phyloP scores from a whole-genome alignment of 2,888 invertebrate species.

The Netelia inedita region DNA sequence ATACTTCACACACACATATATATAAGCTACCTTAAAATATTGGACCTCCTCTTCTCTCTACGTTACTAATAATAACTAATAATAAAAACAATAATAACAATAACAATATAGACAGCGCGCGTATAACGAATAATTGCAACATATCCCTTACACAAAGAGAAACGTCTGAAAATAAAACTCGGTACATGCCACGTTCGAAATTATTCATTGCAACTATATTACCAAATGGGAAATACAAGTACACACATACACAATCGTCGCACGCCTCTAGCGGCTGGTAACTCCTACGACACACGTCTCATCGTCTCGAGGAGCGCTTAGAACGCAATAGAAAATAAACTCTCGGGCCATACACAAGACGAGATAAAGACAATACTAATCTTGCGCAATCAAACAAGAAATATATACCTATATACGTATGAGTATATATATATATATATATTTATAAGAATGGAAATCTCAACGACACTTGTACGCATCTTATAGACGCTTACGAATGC shows the following conservation, averaged over 20 bases:
- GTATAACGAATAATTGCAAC: neutral
- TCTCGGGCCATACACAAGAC: neutral
- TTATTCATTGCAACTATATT: neutral
- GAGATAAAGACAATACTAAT: conserved; percentile 9
- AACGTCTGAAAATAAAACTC: too few species aligned
- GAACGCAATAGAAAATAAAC: conserved; percentile 45
- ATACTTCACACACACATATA: conserved; percentile 8
- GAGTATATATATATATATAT: neutral
- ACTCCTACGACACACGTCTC: neutral
- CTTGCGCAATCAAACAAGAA: conserved; percentile 37
- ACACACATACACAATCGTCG: neutral
- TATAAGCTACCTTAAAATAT: neutral
- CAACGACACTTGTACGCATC: conserved; percentile 12
- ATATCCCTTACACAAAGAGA: too few species aligned
- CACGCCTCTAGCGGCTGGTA: neutral
- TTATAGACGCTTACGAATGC: neutral
- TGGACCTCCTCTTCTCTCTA: neutral
- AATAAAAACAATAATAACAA: neutral
- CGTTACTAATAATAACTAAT: neutral
- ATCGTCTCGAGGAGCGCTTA: conserved; percentile 1
- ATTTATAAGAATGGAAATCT: conserved; percentile 7
- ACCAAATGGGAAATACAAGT: neutral
- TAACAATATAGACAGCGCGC: neutral
- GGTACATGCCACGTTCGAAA: too few species aligned
- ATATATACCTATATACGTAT: neutral